Evolutionary conservation across 2,113 vertebrate genomes (phyloP), one percentile per base, ranked within the genome.

Genomic region (Tiliqua scincoides): DNA sequence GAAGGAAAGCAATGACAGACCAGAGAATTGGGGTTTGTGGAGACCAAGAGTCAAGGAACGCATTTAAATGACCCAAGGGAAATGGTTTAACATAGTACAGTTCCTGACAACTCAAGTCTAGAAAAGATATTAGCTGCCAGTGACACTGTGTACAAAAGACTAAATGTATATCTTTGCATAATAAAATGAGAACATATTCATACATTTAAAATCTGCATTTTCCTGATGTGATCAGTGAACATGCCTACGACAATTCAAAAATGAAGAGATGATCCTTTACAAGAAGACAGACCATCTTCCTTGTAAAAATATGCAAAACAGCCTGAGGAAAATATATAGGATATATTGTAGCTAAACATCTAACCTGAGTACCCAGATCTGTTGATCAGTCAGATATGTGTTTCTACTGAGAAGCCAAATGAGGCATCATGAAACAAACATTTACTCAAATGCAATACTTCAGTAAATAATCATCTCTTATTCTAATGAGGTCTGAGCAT

Each of bases 1-100:
- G 0, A n/a, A 62, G 18, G 63, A 73, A 52, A 83, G 88, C 57
- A 83, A 59, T 8, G 20, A 76, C 52, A 27, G 37, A 76, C 40
- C 1, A 23, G 72, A 54, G 43, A 12, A 21, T 52, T 48, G 11
- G 18, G 79, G 89, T 71, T 20, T 91, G 12, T 68, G 76, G 89
- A 89, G 79, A 43, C 4, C 20, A 70, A 70, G 63, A 68, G 61
- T 6, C 52, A 82, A 75, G 8, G 89, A 89, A 37, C 4, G 65
- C 17, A 18, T 94, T 83, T 81, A 83, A 87, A 77, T 83, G 84
- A 86, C 14, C 21, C 11, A 0, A 54, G 14, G 25, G 61, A 43
- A 76, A 79, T 67, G 85, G 61, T 3, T 84, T 77, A 61, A 61
- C 15, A 15, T 82, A 23, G 3, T 70, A 57, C n/a, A n/a, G n/a